Percentiles rank a stretch among this genome's conserved stretches.
Conservation (phyloP, 2,113 vertebrate genomes). For the Xiphophorus couchianus region DNA sequence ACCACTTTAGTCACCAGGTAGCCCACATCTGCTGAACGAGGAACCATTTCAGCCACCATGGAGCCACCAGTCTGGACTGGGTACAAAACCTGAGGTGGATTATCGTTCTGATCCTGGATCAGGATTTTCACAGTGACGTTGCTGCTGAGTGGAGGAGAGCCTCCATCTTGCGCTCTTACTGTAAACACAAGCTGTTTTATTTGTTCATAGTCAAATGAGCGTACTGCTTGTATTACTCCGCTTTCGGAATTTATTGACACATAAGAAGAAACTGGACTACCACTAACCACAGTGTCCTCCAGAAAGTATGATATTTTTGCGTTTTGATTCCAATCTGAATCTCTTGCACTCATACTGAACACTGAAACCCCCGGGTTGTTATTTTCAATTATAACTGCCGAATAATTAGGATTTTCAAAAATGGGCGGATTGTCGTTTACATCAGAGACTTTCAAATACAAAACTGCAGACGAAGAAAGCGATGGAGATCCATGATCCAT, state of each 20-base stretch:
- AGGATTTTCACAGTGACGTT: conserved; percentile 1
- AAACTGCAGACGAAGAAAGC: conserved; percentile 15
- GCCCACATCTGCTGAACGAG: conserved; percentile 15
- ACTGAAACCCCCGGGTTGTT: conserved; percentile 59
- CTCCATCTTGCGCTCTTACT: conserved; percentile 50
- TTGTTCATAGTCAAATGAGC: conserved; percentile 70
- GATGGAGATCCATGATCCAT: conserved; percentile 56
- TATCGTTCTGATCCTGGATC: conserved; percentile 7
- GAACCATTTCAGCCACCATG: conserved; percentile 5
- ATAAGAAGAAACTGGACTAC: conserved; percentile 40
- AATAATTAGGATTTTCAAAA: conserved; percentile 49
- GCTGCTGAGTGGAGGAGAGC: conserved; percentile 15
- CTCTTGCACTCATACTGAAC: conserved; percentile 31
- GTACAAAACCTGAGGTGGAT: background rate
- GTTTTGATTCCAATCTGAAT: conserved; percentile 56
- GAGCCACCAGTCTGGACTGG: conserved; percentile 1
- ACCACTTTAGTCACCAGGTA: conserved; percentile 13
- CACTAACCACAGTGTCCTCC: conserved; percentile 28
- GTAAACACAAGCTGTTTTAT: conserved; percentile 45
- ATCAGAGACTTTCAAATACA: conserved; percentile 58
- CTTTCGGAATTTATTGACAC: conserved; percentile 64
- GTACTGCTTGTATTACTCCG: conserved; percentile 53
- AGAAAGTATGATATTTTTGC: conserved; percentile 40
- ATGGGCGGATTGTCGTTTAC: conserved; percentile 67
- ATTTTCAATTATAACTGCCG: conserved; percentile 49